These are phyloP conservation scores for Tragelaphus oryx DNA, from an alignment of 2,797 vertebrate genomes.

Conservation along the genomic window DNA sequence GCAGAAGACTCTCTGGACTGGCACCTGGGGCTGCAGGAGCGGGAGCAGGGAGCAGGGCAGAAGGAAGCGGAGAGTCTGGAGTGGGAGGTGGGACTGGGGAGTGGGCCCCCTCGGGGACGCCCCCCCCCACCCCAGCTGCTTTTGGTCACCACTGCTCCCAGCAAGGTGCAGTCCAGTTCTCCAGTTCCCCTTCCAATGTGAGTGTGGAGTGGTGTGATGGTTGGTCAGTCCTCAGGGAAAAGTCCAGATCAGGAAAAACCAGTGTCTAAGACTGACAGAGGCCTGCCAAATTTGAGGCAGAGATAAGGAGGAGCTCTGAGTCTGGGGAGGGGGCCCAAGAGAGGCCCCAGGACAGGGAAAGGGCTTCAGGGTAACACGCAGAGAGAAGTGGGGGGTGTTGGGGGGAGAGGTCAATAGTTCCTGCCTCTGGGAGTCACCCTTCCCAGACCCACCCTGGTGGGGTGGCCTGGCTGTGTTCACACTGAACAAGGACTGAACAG, in stretches of 20 bases:
- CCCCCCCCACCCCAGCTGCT: fast-evolving
- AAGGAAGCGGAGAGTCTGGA: not conserved
- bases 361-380: not conserved
- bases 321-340: not conserved
- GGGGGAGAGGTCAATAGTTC: fast-evolving
- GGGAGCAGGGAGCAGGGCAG: too few relatives aligned
- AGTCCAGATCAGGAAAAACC: not conserved
- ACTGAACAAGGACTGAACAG: not conserved
- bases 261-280: not conserved
- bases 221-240: not conserved
- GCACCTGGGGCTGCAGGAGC: fast-evolving
- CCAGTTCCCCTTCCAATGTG: fast-evolving
- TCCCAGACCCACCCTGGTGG: not conserved
- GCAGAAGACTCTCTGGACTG: not conserved
- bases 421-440: not conserved
- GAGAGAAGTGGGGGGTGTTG: not conserved
- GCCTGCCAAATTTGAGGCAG: not conserved
- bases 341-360: not conserved
- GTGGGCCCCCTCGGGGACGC: not conserved
- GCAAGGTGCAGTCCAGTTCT: fast-evolving
- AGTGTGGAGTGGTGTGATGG: too few relatives aligned
- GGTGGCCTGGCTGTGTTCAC: not conserved
- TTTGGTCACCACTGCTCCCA: not conserved
- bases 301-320: not conserved
- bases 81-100: not conserved